Conservation (phyloP, 2,888 invertebrate genomes). For the Aelia acuminata region DNA sequence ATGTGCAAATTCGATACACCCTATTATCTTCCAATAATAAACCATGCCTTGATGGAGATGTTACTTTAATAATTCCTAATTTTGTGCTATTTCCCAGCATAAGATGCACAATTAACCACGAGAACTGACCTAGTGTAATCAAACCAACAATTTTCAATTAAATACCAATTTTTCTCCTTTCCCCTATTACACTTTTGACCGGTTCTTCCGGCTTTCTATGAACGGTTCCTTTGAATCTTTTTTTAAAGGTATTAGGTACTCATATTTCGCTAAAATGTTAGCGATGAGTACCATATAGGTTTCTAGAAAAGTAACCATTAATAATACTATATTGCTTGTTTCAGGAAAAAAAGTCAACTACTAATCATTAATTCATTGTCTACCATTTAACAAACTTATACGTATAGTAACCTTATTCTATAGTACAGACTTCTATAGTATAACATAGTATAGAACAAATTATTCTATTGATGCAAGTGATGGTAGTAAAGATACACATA, state of each 20-base stretch:
- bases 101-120: neutral
- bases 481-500: neutral
- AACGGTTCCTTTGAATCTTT: neutral
- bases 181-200: neutral
- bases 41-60: neutral
- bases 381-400: no score
- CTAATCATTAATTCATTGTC: no score
- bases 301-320: no score
- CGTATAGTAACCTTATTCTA: no score
- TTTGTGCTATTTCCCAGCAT: neutral
- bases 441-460: no score
- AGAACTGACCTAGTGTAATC: neutral
- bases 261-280: neutral
- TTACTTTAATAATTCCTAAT: conserved; percentile 15
- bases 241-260: neutral
- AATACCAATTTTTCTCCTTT: neutral
- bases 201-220: neutral
- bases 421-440: no score
- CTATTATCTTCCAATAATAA: conserved; percentile 15
- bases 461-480: no score
- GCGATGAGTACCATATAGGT: no score
- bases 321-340: no score
- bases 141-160: neutral
- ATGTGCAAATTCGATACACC: neutral
- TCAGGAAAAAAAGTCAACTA: no score